These are phyloP conservation scores for Chondrosia reniformis DNA, from an alignment of 37 sponge, comb jelly and placozoan species.

Conservation along the genomic window DNA sequence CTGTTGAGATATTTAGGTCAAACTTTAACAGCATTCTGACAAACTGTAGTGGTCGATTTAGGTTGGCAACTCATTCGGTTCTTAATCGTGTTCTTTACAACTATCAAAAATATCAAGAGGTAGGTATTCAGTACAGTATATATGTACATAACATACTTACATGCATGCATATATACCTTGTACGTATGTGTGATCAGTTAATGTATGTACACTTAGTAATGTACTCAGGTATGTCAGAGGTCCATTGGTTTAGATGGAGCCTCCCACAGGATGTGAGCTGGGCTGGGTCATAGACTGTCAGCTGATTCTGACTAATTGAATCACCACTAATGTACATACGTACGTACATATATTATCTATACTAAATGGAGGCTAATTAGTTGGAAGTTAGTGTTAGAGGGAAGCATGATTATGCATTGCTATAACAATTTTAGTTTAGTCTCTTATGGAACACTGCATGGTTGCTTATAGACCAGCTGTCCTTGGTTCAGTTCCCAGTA, in stretches of 20 bases:
- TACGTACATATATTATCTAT: background rate
- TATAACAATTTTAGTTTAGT: too few relatives aligned
- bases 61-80: slow-evolving; percentile 31
- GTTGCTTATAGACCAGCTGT: too few relatives aligned
- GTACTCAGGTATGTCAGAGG: background rate
- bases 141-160: background rate
- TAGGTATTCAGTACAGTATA: background rate
- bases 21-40: background rate
- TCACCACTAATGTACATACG: background rate
- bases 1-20: background rate
- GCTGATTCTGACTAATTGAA: background rate
- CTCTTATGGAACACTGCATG: too few relatives aligned
- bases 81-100: slow-evolving; percentile 59
- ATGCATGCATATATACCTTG: background rate
- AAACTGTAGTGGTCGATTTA: background rate
- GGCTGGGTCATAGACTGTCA: background rate
- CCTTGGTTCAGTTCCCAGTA: too few relatives aligned
- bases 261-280: background rate
- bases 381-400: too few relatives aligned
- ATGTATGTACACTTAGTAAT: background rate
- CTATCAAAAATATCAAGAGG: slow-evolving; percentile 18
- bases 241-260: background rate
- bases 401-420: too few relatives aligned
- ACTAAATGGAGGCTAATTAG: too few relatives aligned
- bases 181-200: background rate